These are phyloP conservation scores for Dasypogon diadema DNA, from an alignment of 2,888 invertebrate genomes.

Conservation along the genomic window DNA sequence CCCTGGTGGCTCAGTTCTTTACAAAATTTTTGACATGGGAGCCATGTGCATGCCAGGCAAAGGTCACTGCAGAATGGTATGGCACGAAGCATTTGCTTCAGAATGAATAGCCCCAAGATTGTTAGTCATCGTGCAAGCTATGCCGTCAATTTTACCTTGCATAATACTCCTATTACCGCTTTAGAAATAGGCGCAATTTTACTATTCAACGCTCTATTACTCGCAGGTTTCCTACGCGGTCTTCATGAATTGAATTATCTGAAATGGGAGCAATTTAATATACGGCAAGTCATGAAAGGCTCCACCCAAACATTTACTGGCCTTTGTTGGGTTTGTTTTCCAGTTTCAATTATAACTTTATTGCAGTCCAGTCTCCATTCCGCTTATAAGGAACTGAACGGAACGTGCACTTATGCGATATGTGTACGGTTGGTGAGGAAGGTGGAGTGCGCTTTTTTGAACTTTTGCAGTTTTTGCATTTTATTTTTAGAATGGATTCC, in stretches of 20 bases:
- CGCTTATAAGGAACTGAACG: conserved; percentile 13
- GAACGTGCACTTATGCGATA: conserved; percentile 18
- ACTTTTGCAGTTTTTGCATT: no score
- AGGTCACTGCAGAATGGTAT: neutral
- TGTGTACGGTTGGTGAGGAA: neutral
- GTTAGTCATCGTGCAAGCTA: conserved; percentile 14
- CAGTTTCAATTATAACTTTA: conserved; percentile 26
- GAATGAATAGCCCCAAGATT: neutral
- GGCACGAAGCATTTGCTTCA: neutral
- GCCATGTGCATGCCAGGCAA: neutral
- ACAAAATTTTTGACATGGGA: neutral
- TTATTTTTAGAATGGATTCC: no score
- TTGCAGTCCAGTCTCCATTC: conserved; percentile 11
- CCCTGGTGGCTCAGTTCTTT: neutral
- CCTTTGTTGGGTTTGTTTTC: conserved; percentile 39
- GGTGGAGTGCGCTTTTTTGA: neutral
- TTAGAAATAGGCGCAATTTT: conserved; percentile 19
- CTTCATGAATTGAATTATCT: conserved; percentile 23
- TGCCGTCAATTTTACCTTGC: conserved; percentile 1
- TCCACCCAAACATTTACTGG: conserved; percentile 38
- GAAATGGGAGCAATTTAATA: conserved; percentile 36
- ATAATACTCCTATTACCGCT: conserved; percentile 33
- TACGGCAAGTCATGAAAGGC: conserved; percentile 31
- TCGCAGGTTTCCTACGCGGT: conserved; percentile 15
- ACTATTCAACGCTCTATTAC: conserved; percentile 1